phyloP scores from a whole-genome alignment of 2,113 vertebrate genomes.

The Sterna hirundo region DNA sequence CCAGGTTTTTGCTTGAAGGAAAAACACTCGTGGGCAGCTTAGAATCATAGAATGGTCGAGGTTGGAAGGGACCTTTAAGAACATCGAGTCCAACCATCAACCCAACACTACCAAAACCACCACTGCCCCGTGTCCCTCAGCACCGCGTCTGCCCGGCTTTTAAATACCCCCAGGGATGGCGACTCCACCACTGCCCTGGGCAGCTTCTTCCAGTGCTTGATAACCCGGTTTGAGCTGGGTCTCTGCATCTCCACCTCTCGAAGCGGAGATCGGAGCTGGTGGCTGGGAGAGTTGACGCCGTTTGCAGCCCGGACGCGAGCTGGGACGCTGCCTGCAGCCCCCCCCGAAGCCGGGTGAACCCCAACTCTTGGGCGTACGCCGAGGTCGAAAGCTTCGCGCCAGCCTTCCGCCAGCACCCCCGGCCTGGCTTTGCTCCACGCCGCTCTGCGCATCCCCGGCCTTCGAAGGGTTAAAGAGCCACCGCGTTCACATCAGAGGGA shows the following conservation, averaged over 20 bases:
- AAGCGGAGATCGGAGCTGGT: background rate
- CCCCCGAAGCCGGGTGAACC: background rate
- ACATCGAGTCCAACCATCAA: background rate
- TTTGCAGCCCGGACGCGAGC: background rate
- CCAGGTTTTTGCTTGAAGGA: background rate
- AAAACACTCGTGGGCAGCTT: background rate
- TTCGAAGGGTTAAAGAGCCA: background rate
- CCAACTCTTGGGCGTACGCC: rapidly evolving
- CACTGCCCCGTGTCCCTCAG: background rate
- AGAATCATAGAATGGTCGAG: background rate
- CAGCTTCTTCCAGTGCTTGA: background rate
- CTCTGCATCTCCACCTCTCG: background rate
- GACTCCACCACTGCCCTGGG: background rate
- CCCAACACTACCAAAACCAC: background rate
- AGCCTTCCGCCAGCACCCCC: background rate
- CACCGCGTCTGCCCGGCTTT: background rate
- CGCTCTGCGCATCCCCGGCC: background rate
- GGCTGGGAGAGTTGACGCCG: background rate
- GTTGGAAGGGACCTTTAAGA: background rate
- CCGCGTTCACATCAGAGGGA: background rate
- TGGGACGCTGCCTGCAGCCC: background rate
- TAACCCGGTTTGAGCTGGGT: background rate
- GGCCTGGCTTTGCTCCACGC: rapidly evolving
- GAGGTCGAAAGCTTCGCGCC: background rate
- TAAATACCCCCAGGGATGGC: background rate